Percentiles rank a stretch among this genome's conserved stretches.
phyloP scores from a whole-genome alignment of 2,888 invertebrate species.

The Noctuana brunneofusca region DNA sequence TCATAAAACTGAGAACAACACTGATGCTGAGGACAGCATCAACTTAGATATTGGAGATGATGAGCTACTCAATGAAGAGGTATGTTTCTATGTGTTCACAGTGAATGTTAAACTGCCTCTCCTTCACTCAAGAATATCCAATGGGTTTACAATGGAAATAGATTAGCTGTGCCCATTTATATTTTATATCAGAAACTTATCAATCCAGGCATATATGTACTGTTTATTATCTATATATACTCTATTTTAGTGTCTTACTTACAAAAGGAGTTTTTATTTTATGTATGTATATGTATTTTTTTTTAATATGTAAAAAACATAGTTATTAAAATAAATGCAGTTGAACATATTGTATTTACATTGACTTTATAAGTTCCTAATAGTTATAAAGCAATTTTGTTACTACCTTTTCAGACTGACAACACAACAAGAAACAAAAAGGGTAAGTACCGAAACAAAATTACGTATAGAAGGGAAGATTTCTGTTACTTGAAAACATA shows the following conservation, averaged over 20 bases:
- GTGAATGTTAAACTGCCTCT: conserved; percentile 66
- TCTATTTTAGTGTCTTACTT: conserved; percentile 26
- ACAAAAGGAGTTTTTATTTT: conserved; percentile 32
- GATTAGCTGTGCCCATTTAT: conserved; percentile 50
- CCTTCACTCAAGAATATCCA: conserved; percentile 52
- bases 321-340: conserved; percentile 11
- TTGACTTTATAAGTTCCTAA: conserved; percentile 1
- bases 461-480: conserved; percentile 2
- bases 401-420: conserved; percentile 76
- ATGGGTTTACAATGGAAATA: conserved; percentile 70
- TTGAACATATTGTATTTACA: conserved; percentile 8
- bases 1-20: conserved; percentile 79
- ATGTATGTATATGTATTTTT: conserved; percentile 42
- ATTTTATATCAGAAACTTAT: background rate
- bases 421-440: conserved; percentile 80
- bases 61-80: conserved; percentile 91
- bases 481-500: background rate
- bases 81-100: conserved; percentile 81
- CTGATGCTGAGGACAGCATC: conserved; percentile 90
- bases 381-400: conserved; percentile 9
- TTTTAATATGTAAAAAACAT: background rate
- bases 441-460: conserved; percentile 71
- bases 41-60: conserved; percentile 92
- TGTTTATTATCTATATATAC: conserved; percentile 17
- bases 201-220: background rate